Conservation (phyloP, 2,888 invertebrate genomes). For the Drosophila fungiperda region DNA sequence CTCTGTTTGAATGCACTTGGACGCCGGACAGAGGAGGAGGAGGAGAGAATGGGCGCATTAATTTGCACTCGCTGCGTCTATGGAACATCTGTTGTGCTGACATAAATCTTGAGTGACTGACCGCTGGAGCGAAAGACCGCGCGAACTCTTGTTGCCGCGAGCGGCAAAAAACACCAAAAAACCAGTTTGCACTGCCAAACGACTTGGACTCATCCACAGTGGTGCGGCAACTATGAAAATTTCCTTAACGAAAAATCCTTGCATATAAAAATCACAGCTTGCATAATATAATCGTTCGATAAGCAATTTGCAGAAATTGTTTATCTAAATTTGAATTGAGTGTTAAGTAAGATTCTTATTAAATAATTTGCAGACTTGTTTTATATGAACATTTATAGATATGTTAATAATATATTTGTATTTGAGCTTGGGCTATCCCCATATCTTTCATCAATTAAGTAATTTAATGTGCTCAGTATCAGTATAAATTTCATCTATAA, state of each 20-base stretch:
- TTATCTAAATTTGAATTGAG: not conserved
- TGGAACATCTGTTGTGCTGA: conserved; percentile 80
- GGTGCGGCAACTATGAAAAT: not conserved
- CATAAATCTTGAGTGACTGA: conserved; percentile 82
- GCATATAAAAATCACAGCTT: not conserved
- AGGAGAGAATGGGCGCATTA: conserved; percentile 44
- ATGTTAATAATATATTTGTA: not conserved
- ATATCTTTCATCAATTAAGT: not conserved
- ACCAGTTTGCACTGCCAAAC: conserved; percentile 36
- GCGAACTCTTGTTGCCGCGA: conserved; percentile 62
- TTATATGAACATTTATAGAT: not conserved
- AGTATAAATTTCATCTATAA: not conserved
- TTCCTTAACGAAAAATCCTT: not conserved
- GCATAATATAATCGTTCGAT: rapidly evolving
- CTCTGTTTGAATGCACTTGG: conserved; percentile 30
- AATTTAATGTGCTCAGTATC: not conserved
- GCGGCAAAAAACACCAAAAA: conserved; percentile 37
- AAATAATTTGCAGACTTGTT: not conserved
- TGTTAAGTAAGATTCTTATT: not conserved
- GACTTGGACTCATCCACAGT: conserved; percentile 34
- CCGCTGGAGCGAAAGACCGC: conserved; percentile 81
- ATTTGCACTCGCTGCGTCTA: conserved; percentile 57
- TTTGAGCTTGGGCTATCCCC: not conserved
- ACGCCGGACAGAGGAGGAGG: conserved; percentile 1
- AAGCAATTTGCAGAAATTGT: not conserved